A percentile compares a stretch with the other conserved stretches of the same genome.
Evolutionary conservation across 2,113 vertebrate genomes (phyloP).

Genomic region (Malurus melanocephalus): DNA sequence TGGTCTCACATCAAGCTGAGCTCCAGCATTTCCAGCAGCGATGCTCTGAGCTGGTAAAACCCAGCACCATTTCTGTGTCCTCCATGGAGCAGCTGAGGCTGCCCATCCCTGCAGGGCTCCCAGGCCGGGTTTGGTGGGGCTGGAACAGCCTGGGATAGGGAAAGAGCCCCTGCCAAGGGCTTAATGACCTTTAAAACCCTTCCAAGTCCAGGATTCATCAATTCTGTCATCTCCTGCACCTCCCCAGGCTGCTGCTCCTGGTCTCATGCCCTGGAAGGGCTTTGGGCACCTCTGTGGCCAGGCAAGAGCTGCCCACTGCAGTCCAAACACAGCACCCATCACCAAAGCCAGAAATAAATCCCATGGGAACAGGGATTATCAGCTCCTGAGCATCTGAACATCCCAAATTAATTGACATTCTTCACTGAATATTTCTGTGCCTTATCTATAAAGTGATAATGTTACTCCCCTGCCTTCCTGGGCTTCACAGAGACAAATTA

Average conservation of each 20-base stretch:
- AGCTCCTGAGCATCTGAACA: not conserved
- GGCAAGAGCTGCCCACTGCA: not conserved
- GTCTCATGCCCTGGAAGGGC: not conserved
- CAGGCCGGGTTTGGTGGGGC: not conserved
- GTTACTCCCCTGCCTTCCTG: not conserved
- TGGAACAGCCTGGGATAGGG: too few species aligned
- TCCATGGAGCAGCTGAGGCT: not conserved
- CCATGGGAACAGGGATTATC: fast-evolving
- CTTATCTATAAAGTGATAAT: not conserved
- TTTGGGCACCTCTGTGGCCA: not conserved
- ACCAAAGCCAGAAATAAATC: not conserved
- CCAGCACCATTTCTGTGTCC: not conserved
- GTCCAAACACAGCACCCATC: not conserved
- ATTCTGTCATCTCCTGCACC: not conserved
- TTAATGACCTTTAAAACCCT: not conserved
- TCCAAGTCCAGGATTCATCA: not conserved
- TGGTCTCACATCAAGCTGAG: not conserved
- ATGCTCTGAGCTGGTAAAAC: not conserved
- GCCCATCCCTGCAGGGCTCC: too few species aligned
- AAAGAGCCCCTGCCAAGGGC: not conserved
- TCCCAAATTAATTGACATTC: not conserved
- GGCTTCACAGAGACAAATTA: constrained; percentile 27
- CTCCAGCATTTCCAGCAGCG: not conserved
- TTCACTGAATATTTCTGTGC: not conserved
- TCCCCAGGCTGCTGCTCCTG: not conserved